Conservation (phyloP, 2,113 vertebrate species). For the Pipa parva region DNA sequence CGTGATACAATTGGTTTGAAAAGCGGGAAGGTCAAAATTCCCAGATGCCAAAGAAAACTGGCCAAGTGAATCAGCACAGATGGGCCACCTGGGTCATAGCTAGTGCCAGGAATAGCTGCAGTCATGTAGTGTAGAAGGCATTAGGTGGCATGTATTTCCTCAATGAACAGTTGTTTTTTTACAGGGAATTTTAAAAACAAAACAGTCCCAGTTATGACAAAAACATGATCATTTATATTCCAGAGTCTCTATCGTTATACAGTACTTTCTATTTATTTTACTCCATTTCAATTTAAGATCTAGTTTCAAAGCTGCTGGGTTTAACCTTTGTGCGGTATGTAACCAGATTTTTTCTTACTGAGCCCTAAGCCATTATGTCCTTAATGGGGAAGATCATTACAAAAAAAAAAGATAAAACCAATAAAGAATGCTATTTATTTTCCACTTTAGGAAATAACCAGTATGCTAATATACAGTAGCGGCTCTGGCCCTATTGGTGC, state of each 20-base stretch:
- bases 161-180: constrained; percentile 16
- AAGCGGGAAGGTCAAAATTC: constrained; percentile 74
- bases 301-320: no score
- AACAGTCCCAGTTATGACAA: constrained; percentile 46
- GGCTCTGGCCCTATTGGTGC: no score
- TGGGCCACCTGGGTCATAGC: constrained; percentile 67
- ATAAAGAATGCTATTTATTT: no score
- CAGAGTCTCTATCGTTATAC: constrained; percentile 44
- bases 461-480: no score
- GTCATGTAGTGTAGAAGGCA: constrained; percentile 52
- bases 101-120: constrained; percentile 65
- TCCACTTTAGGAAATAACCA: no score
- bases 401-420: no score
- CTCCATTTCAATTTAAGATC: neutral
- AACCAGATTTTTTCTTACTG: neutral
- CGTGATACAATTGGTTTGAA: constrained; percentile 93
- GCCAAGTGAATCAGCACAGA: constrained; percentile 70
- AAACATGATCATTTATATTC: constrained; percentile 46
- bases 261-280: neutral
- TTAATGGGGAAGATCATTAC: no score
- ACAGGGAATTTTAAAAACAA: constrained; percentile 45
- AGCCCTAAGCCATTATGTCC: neutral
- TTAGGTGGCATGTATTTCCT: constrained; percentile 55
- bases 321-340: neutral
- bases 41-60: constrained; percentile 68